A percentile compares a stretch with the other conserved stretches of the same genome.
Evolutionary conservation across 2,797 vertebrate genomes (phyloP).

Genomic region (Tangara arthus): DNA sequence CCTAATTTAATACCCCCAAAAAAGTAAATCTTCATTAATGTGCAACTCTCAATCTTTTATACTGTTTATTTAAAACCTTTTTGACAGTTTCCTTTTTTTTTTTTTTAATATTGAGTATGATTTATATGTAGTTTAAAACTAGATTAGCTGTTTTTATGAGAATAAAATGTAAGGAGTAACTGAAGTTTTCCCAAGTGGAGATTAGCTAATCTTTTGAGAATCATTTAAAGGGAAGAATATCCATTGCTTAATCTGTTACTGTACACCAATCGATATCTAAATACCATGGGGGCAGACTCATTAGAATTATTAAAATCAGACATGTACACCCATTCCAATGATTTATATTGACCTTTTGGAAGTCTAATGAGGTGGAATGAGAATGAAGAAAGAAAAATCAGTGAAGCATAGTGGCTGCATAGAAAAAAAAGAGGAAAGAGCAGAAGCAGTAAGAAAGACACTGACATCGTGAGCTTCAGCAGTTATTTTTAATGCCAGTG

Average conservation of each 20-base stretch:
- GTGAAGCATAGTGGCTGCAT: background rate
- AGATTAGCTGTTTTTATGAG: background rate
- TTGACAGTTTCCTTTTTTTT: background rate
- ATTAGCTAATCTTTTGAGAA: background rate
- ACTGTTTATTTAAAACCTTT: background rate
- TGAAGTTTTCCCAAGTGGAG: background rate
- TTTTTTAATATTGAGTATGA: background rate
- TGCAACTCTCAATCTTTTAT: background rate
- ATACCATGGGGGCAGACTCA: background rate
- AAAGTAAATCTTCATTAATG: background rate
- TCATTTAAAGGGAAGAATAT: background rate
- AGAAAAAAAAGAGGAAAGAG: background rate
- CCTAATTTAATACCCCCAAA: background rate
- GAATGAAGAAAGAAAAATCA: background rate
- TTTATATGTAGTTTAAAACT: background rate
- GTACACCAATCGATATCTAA: background rate
- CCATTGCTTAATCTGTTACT: background rate
- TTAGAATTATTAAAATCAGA: background rate
- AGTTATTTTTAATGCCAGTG: background rate
- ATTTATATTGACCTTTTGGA: slow-evolving; percentile 1
- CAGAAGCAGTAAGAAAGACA: background rate
- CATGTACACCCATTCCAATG: background rate
- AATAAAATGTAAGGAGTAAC: background rate
- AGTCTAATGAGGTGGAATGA: background rate
- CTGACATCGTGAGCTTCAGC: background rate